Conservation (phyloP, 2,888 invertebrate genomes). For the Serrognathus titanus region DNA sequence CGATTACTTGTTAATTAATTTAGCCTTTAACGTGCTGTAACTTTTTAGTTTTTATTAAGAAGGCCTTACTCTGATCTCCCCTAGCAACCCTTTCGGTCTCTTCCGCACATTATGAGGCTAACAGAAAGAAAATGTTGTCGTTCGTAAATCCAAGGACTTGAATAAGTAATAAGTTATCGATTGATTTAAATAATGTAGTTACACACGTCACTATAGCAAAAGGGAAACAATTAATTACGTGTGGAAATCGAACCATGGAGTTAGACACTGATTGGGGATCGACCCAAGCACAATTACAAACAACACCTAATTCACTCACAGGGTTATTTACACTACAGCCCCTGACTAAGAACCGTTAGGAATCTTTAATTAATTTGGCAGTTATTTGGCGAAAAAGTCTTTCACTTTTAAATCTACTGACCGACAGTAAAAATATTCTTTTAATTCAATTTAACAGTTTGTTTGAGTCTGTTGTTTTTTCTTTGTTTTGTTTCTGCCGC, state of each 20-base stretch:
- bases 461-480: constrained; percentile 1
- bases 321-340: constrained; percentile 8
- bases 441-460: constrained; percentile 7
- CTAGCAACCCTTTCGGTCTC: no score
- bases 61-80: no score
- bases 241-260: constrained; percentile 3
- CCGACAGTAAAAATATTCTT: constrained; percentile 8
- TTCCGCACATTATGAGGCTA: no score
- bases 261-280: constrained; percentile 8
- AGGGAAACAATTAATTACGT: not conserved
- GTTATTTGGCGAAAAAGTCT: constrained; percentile 28
- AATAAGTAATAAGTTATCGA: no score
- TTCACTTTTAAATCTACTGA: not conserved
- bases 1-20: no score
- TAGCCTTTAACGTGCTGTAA: no score
- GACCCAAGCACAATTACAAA: constrained; percentile 15
- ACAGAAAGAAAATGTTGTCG: no score
- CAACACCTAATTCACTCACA: constrained; percentile 15
- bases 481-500: constrained; percentile 30
- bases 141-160: no score
- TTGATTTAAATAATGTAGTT: not conserved
- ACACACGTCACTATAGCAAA: not conserved
- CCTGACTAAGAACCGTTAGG: constrained; percentile 1
- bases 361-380: constrained; percentile 32
- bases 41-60: no score